Conservation (phyloP, 2,888 invertebrate species). For the Epirrita christyi region DNA sequence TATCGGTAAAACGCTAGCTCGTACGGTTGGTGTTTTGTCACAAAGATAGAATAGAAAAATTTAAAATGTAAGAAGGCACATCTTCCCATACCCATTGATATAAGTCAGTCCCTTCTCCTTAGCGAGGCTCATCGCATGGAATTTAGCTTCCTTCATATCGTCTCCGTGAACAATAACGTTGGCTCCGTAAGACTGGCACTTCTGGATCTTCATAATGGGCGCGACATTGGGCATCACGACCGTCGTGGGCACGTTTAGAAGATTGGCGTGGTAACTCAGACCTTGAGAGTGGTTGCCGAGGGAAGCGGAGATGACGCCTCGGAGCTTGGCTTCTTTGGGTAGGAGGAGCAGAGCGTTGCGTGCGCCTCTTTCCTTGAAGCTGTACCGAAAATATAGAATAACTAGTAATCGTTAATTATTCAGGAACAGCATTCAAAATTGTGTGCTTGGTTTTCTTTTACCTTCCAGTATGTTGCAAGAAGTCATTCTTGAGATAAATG, state of each 20-base stretch:
- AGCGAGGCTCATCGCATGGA: conserved; percentile 90
- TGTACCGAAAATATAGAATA: conserved; percentile 51
- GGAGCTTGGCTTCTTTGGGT: conserved; percentile 87
- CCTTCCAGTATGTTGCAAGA: conserved; percentile 97
- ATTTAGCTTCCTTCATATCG: conserved; percentile 94
- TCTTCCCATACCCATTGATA: conserved; percentile 90
- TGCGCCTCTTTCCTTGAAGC: conserved; percentile 98
- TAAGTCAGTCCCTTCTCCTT: conserved; percentile 90
- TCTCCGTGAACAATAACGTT: conserved; percentile 92
- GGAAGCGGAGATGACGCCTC: conserved; percentile 96
- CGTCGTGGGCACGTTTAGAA: conserved; percentile 88
- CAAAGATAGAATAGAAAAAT: neutral
- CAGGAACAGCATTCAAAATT: neutral
- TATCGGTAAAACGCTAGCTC: neutral
- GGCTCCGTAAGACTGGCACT: conserved; percentile 93
- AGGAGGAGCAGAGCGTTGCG: conserved; percentile 92
- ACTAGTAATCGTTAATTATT: neutral
- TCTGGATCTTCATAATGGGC: conserved; percentile 97
- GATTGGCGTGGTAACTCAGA: conserved; percentile 91
- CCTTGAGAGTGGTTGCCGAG: conserved; percentile 97
- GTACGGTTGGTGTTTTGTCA: neutral
- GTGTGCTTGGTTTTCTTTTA: conserved; percentile 52
- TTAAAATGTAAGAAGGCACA: neutral
- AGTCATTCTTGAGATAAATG: conserved; percentile 97
- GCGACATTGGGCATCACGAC: conserved; percentile 98